These are phyloP conservation scores for Parotocinclus haroldoi DNA, from an alignment of 2,797 vertebrate species.

Conservation along the genomic window DNA sequence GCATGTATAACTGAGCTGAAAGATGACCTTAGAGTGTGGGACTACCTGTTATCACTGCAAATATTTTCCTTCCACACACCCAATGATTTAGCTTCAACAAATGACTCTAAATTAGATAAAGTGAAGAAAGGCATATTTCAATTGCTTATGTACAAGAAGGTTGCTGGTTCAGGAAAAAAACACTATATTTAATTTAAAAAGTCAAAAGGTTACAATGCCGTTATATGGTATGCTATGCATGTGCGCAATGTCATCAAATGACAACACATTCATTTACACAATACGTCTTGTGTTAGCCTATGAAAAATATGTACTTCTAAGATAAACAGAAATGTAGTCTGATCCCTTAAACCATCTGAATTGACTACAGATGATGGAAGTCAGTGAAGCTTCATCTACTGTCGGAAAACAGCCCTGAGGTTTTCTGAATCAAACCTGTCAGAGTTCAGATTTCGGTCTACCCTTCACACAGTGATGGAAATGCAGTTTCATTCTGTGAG, in stretches of 20 bases:
- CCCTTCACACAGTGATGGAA: not conserved
- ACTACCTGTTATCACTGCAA: constrained; percentile 78
- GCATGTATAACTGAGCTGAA: constrained; percentile 62
- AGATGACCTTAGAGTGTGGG: constrained; percentile 64
- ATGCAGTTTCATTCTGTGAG: constrained; percentile 14
- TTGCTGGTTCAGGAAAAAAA: constrained; percentile 40
- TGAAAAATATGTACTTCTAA: not conserved
- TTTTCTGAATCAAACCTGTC: not conserved
- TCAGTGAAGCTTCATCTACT: not conserved
- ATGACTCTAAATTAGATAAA: constrained; percentile 73
- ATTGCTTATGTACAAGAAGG: constrained; percentile 1
- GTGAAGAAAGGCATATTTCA: constrained; percentile 58
- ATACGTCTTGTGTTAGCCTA: not conserved
- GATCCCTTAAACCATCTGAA: not conserved
- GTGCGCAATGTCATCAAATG: constrained; percentile 1
- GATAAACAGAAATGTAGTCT: not conserved
- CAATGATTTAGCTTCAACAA: constrained; percentile 69
- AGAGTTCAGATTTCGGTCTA: not conserved
- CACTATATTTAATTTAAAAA: constrained; percentile 30
- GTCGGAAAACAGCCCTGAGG: not conserved
- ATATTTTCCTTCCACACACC: constrained; percentile 77
- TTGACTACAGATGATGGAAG: constrained; percentile 4
- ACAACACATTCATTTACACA: not conserved
- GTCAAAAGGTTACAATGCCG: constrained; percentile 24
- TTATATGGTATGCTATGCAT: not conserved